Percentiles rank a stretch among this genome's conserved stretches.
Conservation (phyloP, 2,113 vertebrate genomes). For the Athene cunicularia region DNA sequence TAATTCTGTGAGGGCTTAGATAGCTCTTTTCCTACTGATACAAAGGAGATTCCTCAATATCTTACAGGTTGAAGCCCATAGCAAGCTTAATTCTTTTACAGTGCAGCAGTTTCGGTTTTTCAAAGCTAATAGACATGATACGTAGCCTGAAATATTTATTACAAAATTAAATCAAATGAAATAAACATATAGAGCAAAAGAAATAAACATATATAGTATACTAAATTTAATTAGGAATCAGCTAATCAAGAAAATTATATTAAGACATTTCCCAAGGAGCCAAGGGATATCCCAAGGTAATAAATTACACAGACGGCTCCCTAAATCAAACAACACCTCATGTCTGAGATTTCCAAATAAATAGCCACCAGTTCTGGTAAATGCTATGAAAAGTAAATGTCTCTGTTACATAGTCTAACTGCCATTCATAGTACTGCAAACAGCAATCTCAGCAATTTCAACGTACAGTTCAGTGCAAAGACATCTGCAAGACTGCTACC, state of each 20-base stretch:
- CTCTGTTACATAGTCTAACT: background rate
- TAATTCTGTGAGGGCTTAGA: background rate
- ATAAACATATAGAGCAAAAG: background rate
- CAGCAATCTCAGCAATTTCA: background rate
- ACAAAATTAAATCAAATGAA: background rate
- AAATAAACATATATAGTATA: background rate
- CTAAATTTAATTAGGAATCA: conserved; percentile 4
- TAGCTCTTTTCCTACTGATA: background rate
- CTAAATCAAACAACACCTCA: background rate
- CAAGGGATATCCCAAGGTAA: background rate
- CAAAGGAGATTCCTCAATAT: background rate
- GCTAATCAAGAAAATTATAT: background rate
- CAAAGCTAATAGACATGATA: background rate
- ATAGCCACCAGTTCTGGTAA: background rate
- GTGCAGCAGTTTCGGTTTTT: background rate
- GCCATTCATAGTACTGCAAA: background rate
- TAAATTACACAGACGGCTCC: background rate
- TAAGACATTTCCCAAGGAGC: background rate
- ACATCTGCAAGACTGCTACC: background rate
- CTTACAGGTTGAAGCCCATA: background rate
- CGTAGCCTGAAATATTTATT: background rate
- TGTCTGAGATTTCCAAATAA: background rate
- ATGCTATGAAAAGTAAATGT: background rate
- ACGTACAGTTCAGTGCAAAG: fast-evolving
- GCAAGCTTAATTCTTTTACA: background rate